phyloP scores from a whole-genome alignment of 2,113 vertebrate species.

The Balaenoptera acutorostrata region DNA sequence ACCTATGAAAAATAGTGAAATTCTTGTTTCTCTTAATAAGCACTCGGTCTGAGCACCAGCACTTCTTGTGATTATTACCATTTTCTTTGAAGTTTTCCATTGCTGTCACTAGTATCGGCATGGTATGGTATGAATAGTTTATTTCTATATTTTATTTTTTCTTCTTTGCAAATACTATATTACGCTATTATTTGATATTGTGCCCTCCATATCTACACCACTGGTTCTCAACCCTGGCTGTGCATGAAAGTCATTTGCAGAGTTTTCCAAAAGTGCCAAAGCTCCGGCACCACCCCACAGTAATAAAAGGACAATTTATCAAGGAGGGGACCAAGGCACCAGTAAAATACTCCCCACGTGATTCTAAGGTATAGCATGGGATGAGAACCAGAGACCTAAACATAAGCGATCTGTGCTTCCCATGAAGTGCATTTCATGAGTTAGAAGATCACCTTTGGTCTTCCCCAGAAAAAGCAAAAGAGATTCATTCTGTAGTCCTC shows the following conservation, averaged over 20 bases:
- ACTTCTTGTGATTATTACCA: not conserved
- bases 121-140: not conserved
- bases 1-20: not conserved
- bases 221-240: not conserved
- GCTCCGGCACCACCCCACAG: not conserved
- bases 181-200: not conserved
- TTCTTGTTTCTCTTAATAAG: not conserved
- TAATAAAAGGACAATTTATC: not conserved
- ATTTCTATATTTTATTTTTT: not conserved
- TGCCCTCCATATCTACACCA: not conserved
- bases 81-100: not conserved
- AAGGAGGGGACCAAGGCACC: not conserved
- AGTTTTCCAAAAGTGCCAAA: conserved; percentile 31
- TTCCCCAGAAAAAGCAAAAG: not conserved
- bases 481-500: not conserved
- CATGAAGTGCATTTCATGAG: not conserved
- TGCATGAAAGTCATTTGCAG: not conserved
- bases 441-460: not conserved
- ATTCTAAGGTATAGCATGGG: not conserved
- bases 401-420: not conserved
- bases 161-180: not conserved
- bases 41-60: not conserved
- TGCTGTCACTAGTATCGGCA: not conserved
- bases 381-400: not conserved
- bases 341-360: not conserved